Conservation (phyloP, 2,888 invertebrate genomes). For the Heliconius hortense region DNA sequence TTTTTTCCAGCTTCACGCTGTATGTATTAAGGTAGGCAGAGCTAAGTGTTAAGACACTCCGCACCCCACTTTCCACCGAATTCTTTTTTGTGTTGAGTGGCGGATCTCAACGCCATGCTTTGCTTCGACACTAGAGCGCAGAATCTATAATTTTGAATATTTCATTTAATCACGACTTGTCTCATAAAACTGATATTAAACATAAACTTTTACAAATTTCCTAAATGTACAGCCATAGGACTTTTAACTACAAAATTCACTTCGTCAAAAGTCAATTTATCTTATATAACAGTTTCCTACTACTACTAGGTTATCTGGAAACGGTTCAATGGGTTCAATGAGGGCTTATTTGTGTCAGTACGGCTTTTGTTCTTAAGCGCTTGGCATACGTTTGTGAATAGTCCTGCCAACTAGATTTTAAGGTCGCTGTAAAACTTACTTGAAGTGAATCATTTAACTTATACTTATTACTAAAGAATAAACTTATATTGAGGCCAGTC, state of each 20-base stretch:
- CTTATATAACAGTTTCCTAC: slow-evolving; percentile 35
- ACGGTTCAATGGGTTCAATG: slow-evolving; percentile 41
- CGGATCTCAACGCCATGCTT: too few species aligned
- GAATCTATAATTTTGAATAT: too few species aligned
- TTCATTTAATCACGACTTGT: too few species aligned
- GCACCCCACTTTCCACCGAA: too few species aligned
- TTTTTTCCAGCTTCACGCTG: too few species aligned
- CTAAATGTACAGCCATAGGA: neutral
- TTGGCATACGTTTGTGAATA: slow-evolving; percentile 40
- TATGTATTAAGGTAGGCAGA: too few species aligned
- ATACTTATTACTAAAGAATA: neutral
- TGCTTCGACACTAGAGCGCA: too few species aligned
- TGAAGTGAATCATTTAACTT: slow-evolving; percentile 1
- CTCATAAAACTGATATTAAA: too few species aligned
- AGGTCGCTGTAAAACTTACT: slow-evolving; percentile 32
- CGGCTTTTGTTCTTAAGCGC: slow-evolving; percentile 42
- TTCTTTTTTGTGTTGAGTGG: too few species aligned
- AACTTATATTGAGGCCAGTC: neutral
- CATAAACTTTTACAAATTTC: too few species aligned
- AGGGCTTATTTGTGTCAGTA: slow-evolving; percentile 38
- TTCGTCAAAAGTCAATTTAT: slow-evolving; percentile 21
- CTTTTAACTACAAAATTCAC: slow-evolving; percentile 13
- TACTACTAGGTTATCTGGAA: slow-evolving; percentile 34
- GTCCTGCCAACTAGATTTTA: slow-evolving; percentile 43
- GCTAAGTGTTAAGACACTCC: too few species aligned